A percentile compares a stretch with the other conserved stretches of the same genome.
Conservation (phyloP, 1,140 invertebrate species). For the Scaptomyza montana region DNA sequence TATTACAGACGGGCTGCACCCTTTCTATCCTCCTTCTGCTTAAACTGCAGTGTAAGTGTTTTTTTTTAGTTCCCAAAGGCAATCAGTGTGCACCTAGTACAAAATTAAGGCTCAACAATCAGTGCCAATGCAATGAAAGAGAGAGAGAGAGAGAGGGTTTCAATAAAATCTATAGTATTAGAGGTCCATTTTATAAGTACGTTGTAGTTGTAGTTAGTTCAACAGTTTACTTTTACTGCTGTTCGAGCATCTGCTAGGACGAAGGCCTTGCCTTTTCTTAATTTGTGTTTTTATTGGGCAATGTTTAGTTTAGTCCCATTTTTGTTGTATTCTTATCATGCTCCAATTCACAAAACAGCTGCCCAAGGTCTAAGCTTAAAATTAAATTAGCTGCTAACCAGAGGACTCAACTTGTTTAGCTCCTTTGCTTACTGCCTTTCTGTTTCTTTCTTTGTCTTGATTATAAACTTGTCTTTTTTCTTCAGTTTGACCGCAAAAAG, state of each 20-base stretch:
- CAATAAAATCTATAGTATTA: neutral
- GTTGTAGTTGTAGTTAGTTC: conserved; percentile 1
- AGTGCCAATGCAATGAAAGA: conserved; percentile 7
- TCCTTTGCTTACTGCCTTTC: neutral
- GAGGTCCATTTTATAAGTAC: conserved; percentile 2
- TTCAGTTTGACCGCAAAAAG: too few relatives aligned
- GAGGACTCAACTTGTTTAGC: neutral
- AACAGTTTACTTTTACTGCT: conserved; percentile 10
- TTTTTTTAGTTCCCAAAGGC: conserved; percentile 18
- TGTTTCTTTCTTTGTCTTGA: conserved; percentile 38
- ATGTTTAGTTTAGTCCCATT: conserved; percentile 29
- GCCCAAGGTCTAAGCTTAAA: conserved; percentile 20
- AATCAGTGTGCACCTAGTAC: conserved; percentile 35
- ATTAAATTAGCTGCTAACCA: conserved; percentile 63
- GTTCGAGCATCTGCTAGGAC: too few relatives aligned
- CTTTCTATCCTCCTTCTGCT: neutral
- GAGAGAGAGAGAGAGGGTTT: neutral
- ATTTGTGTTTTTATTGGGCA: conserved; percentile 28
- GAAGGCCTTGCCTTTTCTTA: conserved; percentile 28
- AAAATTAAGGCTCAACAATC: conserved; percentile 42
- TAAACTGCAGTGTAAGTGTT: neutral
- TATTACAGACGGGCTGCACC: neutral
- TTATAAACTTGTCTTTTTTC: conserved; percentile 21
- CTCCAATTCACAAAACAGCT: conserved; percentile 28
- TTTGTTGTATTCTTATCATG: conserved; percentile 9